phyloP scores from a whole-genome alignment of 2,797 vertebrate species.

The Aulostomus chinensis region DNA sequence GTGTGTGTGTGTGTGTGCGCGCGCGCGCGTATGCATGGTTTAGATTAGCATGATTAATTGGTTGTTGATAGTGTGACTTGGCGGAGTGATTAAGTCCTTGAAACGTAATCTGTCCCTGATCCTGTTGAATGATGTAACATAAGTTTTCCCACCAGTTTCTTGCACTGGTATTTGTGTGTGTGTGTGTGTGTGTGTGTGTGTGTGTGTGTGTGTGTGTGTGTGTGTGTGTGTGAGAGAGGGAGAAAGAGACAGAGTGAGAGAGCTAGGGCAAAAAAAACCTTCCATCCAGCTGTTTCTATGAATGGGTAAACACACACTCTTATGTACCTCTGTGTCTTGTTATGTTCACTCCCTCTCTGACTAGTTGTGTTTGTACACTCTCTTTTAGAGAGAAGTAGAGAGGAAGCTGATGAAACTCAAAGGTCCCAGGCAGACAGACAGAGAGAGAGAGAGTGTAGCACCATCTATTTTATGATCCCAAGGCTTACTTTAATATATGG shows the following conservation, averaged over 20 bases:
- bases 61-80: conserved; percentile 32
- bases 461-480: conserved; percentile 59
- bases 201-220: conserved; percentile 2
- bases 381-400: conserved; percentile 1
- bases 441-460: conserved; percentile 12
- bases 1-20: too few species aligned
- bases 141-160: conserved; percentile 4
- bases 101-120: conserved; percentile 17
- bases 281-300: conserved; percentile 68
- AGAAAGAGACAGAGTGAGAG: neutral
- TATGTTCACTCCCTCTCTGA: neutral
- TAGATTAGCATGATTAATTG: conserved; percentile 10
- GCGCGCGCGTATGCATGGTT: neutral
- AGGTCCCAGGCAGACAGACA: conserved; percentile 37
- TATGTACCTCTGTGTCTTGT: conserved; percentile 12
- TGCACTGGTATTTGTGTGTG: neutral
- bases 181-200: conserved; percentile 10
- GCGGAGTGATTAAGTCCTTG: conserved; percentile 11
- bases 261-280: too few species aligned
- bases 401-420: conserved; percentile 38
- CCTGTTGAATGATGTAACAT: conserved; percentile 13
- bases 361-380: neutral
- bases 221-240: neutral
- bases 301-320: too few species aligned
- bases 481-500: conserved; percentile 64